Evolutionary conservation across 2,113 vertebrate genomes (phyloP).

Genomic region (Danionella cerebrum): DNA sequence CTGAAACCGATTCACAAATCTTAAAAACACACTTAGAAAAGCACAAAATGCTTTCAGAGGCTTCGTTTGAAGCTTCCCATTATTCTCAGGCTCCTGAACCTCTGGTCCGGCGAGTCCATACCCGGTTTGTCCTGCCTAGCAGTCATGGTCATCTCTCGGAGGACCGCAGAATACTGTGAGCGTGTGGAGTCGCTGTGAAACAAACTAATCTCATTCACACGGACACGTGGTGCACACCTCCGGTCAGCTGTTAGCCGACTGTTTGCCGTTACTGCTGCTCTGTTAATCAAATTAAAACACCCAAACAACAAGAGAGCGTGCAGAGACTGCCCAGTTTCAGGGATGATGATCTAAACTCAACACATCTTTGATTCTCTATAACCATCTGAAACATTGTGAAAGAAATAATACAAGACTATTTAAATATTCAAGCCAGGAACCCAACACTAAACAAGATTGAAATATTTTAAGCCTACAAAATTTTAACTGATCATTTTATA

Average conservation of each 20-base stretch:
- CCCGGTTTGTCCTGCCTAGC: slow-evolving; percentile 50
- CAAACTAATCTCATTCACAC: neutral
- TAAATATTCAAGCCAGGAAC: too few species aligned
- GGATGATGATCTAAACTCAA: neutral
- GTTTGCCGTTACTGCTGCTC: neutral
- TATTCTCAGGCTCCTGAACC: neutral
- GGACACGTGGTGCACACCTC: slow-evolving; percentile 15
- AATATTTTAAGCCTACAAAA: too few species aligned
- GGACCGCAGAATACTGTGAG: slow-evolving; percentile 4
- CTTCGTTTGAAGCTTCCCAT: neutral
- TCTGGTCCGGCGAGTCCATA: slow-evolving; percentile 34
- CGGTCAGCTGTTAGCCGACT: neutral
- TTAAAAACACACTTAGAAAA: neutral
- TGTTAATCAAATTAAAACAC: neutral
- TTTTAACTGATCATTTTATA: too few species aligned
- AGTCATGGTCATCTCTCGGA: slow-evolving; percentile 50
- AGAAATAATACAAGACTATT: too few species aligned
- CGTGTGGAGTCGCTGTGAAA: neutral
- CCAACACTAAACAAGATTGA: too few species aligned
- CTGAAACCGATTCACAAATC: neutral
- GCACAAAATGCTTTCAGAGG: neutral
- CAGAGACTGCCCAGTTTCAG: neutral
- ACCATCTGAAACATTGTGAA: too few species aligned
- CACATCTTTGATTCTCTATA: too few species aligned
- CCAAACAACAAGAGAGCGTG: neutral